Conservation (phyloP, 2,113 vertebrate genomes). For the Marmota flaviventris region DNA sequence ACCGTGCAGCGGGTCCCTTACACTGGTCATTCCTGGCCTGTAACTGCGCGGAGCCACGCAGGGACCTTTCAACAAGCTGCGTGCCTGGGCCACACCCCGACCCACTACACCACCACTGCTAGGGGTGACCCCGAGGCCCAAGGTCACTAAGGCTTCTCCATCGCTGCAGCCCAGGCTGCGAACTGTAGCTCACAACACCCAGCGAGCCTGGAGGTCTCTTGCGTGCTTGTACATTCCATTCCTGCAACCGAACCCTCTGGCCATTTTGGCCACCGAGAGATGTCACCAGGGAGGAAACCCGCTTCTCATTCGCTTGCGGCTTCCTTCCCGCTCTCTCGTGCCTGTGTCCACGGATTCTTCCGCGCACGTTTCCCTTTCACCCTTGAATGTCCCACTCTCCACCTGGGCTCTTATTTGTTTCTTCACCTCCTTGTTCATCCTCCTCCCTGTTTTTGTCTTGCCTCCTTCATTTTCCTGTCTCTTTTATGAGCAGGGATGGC, state of each 20-base stretch:
- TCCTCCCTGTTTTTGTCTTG: not conserved
- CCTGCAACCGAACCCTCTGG: too few species aligned
- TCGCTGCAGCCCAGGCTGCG: too few species aligned
- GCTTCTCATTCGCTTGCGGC: not conserved
- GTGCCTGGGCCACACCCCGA: too few species aligned
- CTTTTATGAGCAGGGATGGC: not conserved
- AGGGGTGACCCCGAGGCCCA: rapidly evolving
- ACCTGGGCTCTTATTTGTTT: not conserved
- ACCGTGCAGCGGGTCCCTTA: rapidly evolving
- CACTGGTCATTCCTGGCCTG: not conserved
- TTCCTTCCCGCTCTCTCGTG: rapidly evolving
- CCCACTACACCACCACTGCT: not conserved
- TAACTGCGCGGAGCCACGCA: rapidly evolving
- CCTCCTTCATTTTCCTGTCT: not conserved
- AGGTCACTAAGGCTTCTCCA: not conserved
- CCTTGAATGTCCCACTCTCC: too few species aligned
- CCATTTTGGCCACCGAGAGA: not conserved
- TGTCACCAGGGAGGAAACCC: not conserved
- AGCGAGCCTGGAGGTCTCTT: too few species aligned
- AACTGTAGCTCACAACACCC: too few species aligned
- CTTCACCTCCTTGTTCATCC: not conserved
- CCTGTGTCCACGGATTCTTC: not conserved
- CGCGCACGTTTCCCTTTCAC: rapidly evolving
- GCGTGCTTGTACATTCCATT: too few species aligned
- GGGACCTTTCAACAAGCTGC: not conserved